A percentile compares a stretch with the other conserved stretches of the same genome.
Evolutionary conservation across 2,888 invertebrate species (phyloP).

Genomic region (Drosophila borealis): DNA sequence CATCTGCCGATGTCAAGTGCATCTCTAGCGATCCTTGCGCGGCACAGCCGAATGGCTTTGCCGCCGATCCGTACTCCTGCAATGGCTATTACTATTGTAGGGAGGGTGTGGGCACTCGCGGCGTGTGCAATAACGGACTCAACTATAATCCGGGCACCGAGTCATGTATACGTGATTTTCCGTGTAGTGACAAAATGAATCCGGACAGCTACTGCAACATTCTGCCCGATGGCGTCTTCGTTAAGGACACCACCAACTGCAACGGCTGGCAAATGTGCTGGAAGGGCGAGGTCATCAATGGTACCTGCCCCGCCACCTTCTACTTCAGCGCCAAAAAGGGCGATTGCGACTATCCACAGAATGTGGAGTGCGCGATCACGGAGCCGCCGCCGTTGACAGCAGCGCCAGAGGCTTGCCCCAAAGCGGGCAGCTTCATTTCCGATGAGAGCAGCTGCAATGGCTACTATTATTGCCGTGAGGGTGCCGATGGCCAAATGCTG

Average conservation of each 20-base stretch:
- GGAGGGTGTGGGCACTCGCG: slow-evolving; percentile 63
- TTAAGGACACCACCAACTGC: slow-evolving; percentile 63
- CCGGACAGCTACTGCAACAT: slow-evolving; percentile 80
- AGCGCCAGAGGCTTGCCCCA: slow-evolving; percentile 52
- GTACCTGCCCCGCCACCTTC: slow-evolving; percentile 72
- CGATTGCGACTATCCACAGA: slow-evolving; percentile 67
- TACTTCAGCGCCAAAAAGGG: slow-evolving; percentile 65
- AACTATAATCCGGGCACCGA: slow-evolving; percentile 71
- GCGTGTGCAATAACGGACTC: slow-evolving; percentile 65
- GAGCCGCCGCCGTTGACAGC: slow-evolving; percentile 43
- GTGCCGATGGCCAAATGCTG: slow-evolving; percentile 34
- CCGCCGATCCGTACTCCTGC: slow-evolving; percentile 77
- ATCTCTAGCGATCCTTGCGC: slow-evolving; percentile 79
- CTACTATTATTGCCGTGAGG: slow-evolving; percentile 73
- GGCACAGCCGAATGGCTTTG: slow-evolving; percentile 61
- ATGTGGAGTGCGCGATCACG: slow-evolving; percentile 60
- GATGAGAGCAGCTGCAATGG: slow-evolving; percentile 76
- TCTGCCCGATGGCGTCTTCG: slow-evolving; percentile 78
- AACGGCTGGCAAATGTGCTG: slow-evolving; percentile 74
- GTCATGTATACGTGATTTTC: slow-evolving; percentile 67
- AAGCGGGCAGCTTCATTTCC: slow-evolving; percentile 68
- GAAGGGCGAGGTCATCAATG: slow-evolving; percentile 55
- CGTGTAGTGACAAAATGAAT: slow-evolving; percentile 59
- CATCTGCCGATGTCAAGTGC: slow-evolving; percentile 58
- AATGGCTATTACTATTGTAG: slow-evolving; percentile 79